A percentile compares a stretch with the other conserved stretches of the same genome.
phyloP scores from a whole-genome alignment of 1,140 invertebrate species.

The Kradibia gibbosae region DNA sequence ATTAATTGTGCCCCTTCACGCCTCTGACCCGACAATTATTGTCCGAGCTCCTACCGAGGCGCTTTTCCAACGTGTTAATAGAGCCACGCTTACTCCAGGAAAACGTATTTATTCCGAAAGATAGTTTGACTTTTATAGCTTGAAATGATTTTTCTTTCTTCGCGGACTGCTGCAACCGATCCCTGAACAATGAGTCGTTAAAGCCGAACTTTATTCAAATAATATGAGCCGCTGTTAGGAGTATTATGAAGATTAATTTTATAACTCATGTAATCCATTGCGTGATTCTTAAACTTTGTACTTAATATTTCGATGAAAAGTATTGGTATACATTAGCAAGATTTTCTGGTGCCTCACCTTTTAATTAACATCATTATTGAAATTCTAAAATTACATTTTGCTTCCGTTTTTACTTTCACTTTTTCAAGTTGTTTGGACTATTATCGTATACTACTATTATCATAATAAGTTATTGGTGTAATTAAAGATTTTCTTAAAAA shows the following conservation, averaged over 20 bases:
- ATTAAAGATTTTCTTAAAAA: too few species aligned
- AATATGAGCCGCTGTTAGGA: too few species aligned
- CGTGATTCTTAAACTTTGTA: neutral
- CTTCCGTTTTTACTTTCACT: constrained; percentile 6
- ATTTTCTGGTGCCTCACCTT: neutral
- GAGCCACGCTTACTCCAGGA: too few species aligned
- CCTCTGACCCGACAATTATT: too few species aligned
- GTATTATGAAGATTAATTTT: too few species aligned
- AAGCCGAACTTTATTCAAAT: neutral
- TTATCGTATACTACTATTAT: neutral
- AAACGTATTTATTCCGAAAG: neutral
- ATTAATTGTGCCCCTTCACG: neutral
- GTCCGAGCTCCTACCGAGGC: too few species aligned
- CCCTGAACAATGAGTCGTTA: neutral
- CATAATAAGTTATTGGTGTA: neutral
- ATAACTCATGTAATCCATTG: neutral
- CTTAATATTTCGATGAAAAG: neutral
- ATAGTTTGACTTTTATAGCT: neutral
- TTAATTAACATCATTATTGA: neutral
- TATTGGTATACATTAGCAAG: neutral
- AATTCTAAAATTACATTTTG: neutral
- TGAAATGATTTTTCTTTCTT: neutral
- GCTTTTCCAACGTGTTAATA: too few species aligned
- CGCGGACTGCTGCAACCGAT: neutral
- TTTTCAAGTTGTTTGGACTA: neutral